Evolutionary conservation across 2,888 invertebrate genomes (phyloP).

Genomic region (Mystacides longicornis): DNA sequence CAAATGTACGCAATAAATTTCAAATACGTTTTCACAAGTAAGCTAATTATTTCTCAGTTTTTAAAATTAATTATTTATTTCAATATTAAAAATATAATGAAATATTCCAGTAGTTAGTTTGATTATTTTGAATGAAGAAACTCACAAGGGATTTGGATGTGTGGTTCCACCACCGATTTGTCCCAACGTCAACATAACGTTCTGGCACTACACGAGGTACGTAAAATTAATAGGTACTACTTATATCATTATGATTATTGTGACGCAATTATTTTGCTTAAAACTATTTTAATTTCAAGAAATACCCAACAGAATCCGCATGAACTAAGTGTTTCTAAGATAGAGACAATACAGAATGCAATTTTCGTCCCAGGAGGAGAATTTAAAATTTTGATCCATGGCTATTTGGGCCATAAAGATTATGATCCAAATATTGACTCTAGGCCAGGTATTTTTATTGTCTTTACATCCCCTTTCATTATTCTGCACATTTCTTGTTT

Average conservation of each 20-base stretch:
- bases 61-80: too few relatives aligned
- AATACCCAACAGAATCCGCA: slow-evolving; percentile 40
- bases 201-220: slow-evolving; percentile 56
- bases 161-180: slow-evolving; percentile 43
- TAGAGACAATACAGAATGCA: slow-evolving; percentile 36
- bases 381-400: slow-evolving; percentile 54
- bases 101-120: too few relatives aligned
- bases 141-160: too few relatives aligned
- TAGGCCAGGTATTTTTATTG: slow-evolving; percentile 52
- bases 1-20: too few relatives aligned
- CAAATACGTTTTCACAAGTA: too few relatives aligned
- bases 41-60: too few relatives aligned
- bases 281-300: slow-evolving; percentile 3
- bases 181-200: slow-evolving; percentile 54
- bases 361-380: slow-evolving; percentile 43
- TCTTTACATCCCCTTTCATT: background rate
- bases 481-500: background rate
- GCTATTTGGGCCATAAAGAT: slow-evolving; percentile 54
- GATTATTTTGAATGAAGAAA: too few relatives aligned
- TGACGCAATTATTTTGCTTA: background rate
- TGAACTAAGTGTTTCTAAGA: slow-evolving; percentile 36
- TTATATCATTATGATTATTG: too few relatives aligned
- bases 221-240: slow-evolving; percentile 13
- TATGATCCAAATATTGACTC: slow-evolving; percentile 53
- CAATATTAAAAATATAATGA: too few relatives aligned